Base-by-base conservation (phyloP, 2,113 vertebrate genomes). In the Podocnemis expansa region DNA sequence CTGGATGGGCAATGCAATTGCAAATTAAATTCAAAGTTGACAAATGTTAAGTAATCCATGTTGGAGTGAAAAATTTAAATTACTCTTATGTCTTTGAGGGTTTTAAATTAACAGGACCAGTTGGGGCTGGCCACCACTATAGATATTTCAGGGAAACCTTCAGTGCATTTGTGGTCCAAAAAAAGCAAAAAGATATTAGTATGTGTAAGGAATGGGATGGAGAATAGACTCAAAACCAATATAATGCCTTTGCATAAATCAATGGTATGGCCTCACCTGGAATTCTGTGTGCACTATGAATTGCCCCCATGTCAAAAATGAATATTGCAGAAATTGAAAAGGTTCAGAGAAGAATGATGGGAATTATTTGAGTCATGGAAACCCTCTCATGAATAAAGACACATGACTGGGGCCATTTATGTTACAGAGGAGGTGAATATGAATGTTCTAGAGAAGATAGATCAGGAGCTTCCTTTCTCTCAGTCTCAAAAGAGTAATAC, bases 401-500 rank as follows among this genome's bases (percentile, higher is more conserved):
- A 92, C 52, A 80, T 91, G 89, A 81, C 78, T 58, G 85, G 86
- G 11, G 1, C 70, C 92, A 95, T 96, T 90, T n/a, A 92, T 29
- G 34, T 92, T 81, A 19, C 47, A 81, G 80, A 94, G 81, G 25
- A 43, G 80, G 38, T 67, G 54, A 93, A 54, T 78, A 60, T 92
- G 67, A 95, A 87, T 3, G 80, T 34, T 34, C 76, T 22, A 85
- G 43, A 7, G 34, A 83, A 93, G 92, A 60, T 4, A 95, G 76
- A 94, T 88, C 58, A 84, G 88, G 88, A 89, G 43, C 84, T 92
- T 96, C 89, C 76, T 93, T 43, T 82, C 89, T 82, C 63, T 2
- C 55, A 95, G 60, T 94, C 86, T 70, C 94, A 95, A 21, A 67
- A 67, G 84, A 94, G 87, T 96, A 96, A 78, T 96, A 87, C 34